phyloP scores from a whole-genome alignment of 2,113 vertebrate species.

The Scomber colias region DNA sequence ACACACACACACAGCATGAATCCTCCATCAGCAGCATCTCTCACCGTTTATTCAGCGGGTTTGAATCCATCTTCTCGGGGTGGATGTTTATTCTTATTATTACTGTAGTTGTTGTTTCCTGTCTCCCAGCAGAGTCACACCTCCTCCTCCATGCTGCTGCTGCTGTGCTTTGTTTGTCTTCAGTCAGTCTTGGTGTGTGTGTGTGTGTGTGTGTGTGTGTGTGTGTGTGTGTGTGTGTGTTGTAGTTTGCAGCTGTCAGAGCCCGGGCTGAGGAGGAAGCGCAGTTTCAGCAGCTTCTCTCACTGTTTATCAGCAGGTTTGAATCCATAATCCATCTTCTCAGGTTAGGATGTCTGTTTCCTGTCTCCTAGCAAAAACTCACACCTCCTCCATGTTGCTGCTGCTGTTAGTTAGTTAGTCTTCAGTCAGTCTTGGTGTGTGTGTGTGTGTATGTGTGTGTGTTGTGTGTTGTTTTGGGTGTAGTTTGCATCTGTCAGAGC shows the following conservation, averaged over 20 bases:
- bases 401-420: neutral
- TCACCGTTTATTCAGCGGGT: constrained; percentile 84
- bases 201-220: neutral
- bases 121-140: constrained; percentile 23
- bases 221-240: too few species aligned
- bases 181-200: neutral
- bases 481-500: constrained; percentile 64
- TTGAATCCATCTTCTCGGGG: constrained; percentile 78
- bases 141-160: constrained; percentile 55
- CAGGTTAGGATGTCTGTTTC: too few species aligned
- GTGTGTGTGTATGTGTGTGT: neutral
- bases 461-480: constrained; percentile 8
- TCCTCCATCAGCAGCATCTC: constrained; percentile 25
- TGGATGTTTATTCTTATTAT: constrained; percentile 9
- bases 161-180: neutral
- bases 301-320: too few species aligned
- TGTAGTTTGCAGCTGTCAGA: too few species aligned
- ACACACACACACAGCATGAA: neutral
- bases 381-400: too few species aligned
- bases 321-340: too few species aligned
- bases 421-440: neutral
- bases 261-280: too few species aligned
- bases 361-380: too few species aligned
- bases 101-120: neutral
- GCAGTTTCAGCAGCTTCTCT: too few species aligned